phyloP scores from a whole-genome alignment of 2,888 invertebrate species.

The Margaritifera margaritifera region DNA sequence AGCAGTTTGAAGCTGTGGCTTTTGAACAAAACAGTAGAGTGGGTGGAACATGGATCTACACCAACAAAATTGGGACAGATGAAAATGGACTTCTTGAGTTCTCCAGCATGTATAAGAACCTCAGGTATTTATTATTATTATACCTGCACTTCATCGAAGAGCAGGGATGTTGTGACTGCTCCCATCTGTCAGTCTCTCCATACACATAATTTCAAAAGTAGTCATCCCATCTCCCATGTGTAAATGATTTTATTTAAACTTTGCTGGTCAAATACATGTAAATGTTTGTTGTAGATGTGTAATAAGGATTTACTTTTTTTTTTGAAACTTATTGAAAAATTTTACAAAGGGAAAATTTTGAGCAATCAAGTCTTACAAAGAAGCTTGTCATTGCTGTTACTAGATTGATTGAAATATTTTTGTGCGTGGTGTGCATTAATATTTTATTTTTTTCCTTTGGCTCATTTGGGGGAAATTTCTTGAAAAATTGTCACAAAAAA shows the following conservation, averaged over 20 bases:
- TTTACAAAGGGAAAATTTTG: too few relatives aligned
- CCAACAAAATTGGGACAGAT: slow-evolving; percentile 83
- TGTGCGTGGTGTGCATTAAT: too few relatives aligned
- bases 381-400: too few relatives aligned
- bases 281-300: background rate
- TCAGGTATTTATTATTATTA: slow-evolving; percentile 78
- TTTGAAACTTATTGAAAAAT: background rate
- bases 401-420: too few relatives aligned
- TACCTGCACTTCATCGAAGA: background rate
- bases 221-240: too few relatives aligned
- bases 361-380: too few relatives aligned
- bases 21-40: slow-evolving; percentile 84
- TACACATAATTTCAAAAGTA: background rate
- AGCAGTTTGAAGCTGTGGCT: slow-evolving; percentile 73
- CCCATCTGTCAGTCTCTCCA: background rate
- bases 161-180: background rate
- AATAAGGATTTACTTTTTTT: background rate
- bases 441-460: too few relatives aligned
- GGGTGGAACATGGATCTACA: slow-evolving; percentile 94
- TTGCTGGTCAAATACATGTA: too few relatives aligned
- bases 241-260: too few relatives aligned
- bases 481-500: too few relatives aligned
- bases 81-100: slow-evolving; percentile 86
- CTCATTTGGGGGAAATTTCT: too few relatives aligned
- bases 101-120: slow-evolving; percentile 92